Base-by-base conservation (phyloP, 2,797 vertebrate species). In the Glossophaga mutica region DNA sequence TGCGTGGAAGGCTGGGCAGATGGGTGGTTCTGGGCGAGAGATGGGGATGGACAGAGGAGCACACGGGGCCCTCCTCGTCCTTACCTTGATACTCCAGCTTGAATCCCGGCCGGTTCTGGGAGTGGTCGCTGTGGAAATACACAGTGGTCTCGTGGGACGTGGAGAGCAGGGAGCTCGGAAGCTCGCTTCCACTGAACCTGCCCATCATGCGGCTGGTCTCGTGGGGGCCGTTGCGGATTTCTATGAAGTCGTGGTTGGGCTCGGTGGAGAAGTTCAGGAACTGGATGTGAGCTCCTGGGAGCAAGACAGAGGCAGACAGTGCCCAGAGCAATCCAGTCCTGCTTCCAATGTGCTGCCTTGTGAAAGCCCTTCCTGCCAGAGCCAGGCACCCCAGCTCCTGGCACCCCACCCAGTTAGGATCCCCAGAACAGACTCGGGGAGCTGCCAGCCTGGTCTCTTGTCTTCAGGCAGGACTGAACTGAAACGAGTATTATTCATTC, bases 81-180 rank as follows among this genome's bases (percentile, higher is more conserved):
- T 99, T 97, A 99, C 99, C 99, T 95, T 99, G 99, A 97, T 99
- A 99, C 76, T 99, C 99, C 87, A 99, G 99, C 98, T 99, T 99
- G 98, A 99, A 99, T 57, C 99, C 99, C 0, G 99, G 99, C 74
- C 99, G 99, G 98, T 99, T 99, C 98, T 99, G 99, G 0, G 99
- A 99, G 98, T 99, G 99, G 98, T 99, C 99, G 0, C 99, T 99
- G 90, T 99, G 99, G 98, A 99, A 99, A 97, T 99, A 99, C 4
- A 99, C 93, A 0, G 99, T 99, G 88, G 99, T 99, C 91, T 99
- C 99, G 0, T 99, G 99, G 2, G 99, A 99, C 0, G 99, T 99
- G 34, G 99, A 99, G n/a, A 99, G 99, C 26, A 99, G 99, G 26
- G 99, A 98, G 32, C 99, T 97, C 0, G 99, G 99, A 9, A 99